Percentiles rank a stretch among this genome's conserved stretches.
Evolutionary conservation across 2,113 vertebrate genomes (phyloP).

Genomic region (Brachionichthys hirsutus): DNA sequence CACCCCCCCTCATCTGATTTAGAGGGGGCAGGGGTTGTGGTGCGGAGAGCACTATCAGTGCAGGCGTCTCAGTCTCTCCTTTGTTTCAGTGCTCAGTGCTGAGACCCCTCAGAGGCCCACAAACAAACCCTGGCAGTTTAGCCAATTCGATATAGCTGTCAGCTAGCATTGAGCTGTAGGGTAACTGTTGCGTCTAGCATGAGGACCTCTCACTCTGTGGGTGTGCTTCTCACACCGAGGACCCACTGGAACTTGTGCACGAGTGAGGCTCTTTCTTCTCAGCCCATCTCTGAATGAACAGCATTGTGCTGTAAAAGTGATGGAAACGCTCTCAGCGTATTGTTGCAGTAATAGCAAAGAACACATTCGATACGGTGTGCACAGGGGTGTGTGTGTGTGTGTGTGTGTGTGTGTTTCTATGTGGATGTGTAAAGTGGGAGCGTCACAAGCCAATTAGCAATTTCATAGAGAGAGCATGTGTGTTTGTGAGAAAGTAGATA

Average conservation of each 20-base stretch:
- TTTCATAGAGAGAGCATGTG: conserved; percentile 3
- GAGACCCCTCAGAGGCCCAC: conserved; percentile 26
- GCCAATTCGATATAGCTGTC: conserved; percentile 72
- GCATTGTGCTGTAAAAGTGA: conserved; percentile 56
- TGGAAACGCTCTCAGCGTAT: conserved; percentile 46
- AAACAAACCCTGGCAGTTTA: conserved; percentile 64
- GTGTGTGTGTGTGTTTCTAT: conserved; percentile 11
- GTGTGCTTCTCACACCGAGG: conserved; percentile 52
- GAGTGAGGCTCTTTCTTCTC: conserved; percentile 37
- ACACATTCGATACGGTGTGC: conserved; percentile 61
- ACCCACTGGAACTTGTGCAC: conserved; percentile 51
- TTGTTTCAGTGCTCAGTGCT: conserved; percentile 49
- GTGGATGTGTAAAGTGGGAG: conserved; percentile 11
- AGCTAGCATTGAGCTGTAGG: conserved; percentile 25
- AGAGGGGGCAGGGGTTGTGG: conserved; percentile 12
- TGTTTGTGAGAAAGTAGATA: background rate
- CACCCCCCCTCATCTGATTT: conserved; percentile 25
- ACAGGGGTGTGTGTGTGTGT: conserved; percentile 19
- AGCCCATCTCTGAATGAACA: conserved; percentile 25
- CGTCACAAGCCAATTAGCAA: conserved; percentile 38
- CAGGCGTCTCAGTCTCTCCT: conserved; percentile 53
- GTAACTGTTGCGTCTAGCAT: conserved; percentile 29
- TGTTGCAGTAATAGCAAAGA: conserved; percentile 72
- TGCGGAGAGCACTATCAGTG: conserved; percentile 48
- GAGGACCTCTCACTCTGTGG: conserved; percentile 29